A percentile compares a stretch with the other conserved stretches of the same genome.
phyloP scores from a whole-genome alignment of 2,113 vertebrate species.

The Colius striatus region DNA sequence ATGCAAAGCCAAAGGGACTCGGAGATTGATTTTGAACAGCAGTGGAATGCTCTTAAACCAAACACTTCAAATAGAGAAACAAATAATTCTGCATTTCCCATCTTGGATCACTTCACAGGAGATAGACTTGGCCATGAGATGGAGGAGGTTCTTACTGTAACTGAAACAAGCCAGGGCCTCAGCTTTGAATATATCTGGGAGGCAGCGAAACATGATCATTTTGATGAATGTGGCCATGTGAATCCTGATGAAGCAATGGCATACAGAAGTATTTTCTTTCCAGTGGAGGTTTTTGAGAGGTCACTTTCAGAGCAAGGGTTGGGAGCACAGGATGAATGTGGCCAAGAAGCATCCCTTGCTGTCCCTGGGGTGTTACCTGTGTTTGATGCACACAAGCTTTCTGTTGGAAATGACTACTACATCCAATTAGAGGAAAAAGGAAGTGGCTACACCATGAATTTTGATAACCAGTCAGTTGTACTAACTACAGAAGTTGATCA shows the following conservation, averaged over 20 bases:
- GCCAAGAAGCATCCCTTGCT: slow-evolving; percentile 63
- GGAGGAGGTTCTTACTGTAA: slow-evolving; percentile 95
- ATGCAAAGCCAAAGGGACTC: slow-evolving; percentile 95
- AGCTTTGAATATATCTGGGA: slow-evolving; percentile 99
- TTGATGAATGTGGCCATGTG: slow-evolving; percentile 79
- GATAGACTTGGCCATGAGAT: slow-evolving; percentile 89
- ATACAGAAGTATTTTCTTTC: slow-evolving; percentile 94
- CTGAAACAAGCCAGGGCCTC: slow-evolving; percentile 94
- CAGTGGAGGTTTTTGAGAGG: slow-evolving; percentile 86
- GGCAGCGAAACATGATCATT: slow-evolving; percentile 93
- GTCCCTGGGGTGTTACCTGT: slow-evolving; percentile 90
- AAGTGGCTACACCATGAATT: slow-evolving; percentile 76
- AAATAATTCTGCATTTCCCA: slow-evolving; percentile 90
- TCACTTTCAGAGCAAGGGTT: slow-evolving; percentile 80
- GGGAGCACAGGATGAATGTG: slow-evolving; percentile 64
- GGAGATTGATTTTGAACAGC: slow-evolving; percentile 92
- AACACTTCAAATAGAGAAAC: slow-evolving; percentile 82
- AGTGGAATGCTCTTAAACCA: slow-evolving; percentile 94
- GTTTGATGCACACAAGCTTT: slow-evolving; percentile 90
- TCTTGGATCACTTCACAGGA: slow-evolving; percentile 90
- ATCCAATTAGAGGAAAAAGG: slow-evolving; percentile 94
- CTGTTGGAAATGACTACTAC: slow-evolving; percentile 92
- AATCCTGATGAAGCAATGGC: slow-evolving; percentile 84
- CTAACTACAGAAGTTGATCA: slow-evolving; percentile 74
- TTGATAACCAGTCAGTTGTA: slow-evolving; percentile 68